Evolutionary conservation across 1,140 invertebrate genomes (phyloP).

Genomic region (Caenorhabditis tropicalis): DNA sequence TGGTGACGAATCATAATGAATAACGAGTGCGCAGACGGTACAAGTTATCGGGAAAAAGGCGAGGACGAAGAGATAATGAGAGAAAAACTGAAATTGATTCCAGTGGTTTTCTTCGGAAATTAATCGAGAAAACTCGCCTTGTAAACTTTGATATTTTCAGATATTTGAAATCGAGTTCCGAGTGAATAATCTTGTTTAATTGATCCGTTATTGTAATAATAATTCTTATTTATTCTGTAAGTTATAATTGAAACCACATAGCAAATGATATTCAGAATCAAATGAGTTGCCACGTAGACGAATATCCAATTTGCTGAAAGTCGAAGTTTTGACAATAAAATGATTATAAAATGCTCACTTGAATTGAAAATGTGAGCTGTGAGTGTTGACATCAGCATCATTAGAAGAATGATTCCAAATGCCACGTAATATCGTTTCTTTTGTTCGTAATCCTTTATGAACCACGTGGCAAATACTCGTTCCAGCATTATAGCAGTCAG

Average conservation of each 20-base stretch:
- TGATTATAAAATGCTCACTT: neutral
- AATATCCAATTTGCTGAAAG: neutral
- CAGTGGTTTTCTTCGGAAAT: neutral
- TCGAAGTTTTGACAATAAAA: neutral
- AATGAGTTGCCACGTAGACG: neutral
- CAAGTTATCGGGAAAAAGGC: neutral
- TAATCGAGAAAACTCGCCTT: neutral
- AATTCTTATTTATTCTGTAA: neutral
- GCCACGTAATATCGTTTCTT: neutral
- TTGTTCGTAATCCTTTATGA: neutral
- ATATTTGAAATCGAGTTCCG: neutral
- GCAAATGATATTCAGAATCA: neutral
- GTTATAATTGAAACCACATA: neutral
- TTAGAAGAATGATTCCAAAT: neutral
- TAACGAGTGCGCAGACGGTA: neutral
- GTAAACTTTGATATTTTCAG: neutral
- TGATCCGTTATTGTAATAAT: neutral
- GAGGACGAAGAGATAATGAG: neutral
- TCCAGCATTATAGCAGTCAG: neutral
- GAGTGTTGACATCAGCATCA: neutral
- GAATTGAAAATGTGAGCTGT: neutral
- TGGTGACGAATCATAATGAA: too few relatives aligned
- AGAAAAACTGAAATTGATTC: neutral
- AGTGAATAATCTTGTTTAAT: neutral
- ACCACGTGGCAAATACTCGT: neutral